These are phyloP conservation scores for Heliconius aoede DNA, from an alignment of 2,888 invertebrate species.

Conservation along the genomic window DNA sequence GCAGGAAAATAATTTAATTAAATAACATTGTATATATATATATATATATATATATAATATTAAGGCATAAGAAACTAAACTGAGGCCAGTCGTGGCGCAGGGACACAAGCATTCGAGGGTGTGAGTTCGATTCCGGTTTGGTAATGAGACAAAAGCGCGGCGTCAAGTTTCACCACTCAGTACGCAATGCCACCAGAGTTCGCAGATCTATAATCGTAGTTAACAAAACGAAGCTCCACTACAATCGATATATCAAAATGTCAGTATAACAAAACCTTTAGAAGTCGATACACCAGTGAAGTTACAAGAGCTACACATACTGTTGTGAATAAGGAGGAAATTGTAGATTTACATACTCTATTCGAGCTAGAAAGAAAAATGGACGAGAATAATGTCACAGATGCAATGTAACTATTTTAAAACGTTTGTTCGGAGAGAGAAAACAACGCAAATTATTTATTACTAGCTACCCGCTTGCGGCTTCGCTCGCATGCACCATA, in stretches of 20 bases:
- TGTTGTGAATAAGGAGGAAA: conserved; percentile 56
- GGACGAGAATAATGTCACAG: conserved; percentile 53
- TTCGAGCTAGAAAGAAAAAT: conserved; percentile 62
- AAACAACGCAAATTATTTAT: no score
- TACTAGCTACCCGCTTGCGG: no score
- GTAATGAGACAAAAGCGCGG: neutral
- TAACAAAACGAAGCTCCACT: neutral
- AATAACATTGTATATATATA: neutral
- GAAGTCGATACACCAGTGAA: neutral
- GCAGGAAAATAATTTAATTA: no score
- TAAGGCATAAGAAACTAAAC: neutral
- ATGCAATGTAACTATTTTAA: conserved; percentile 55
- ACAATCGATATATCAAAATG: neutral
- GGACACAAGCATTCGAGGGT: no score
- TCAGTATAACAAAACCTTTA: neutral
- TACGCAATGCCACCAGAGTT: neutral
- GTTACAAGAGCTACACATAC: conserved; percentile 31
- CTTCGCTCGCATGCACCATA: no score
- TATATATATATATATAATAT: no score
- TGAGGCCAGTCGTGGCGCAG: neutral
- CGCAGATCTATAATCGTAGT: neutral
- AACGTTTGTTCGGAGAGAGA: neutral
- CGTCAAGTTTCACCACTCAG: neutral
- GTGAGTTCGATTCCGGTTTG: no score
- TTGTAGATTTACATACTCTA: conserved; percentile 56